A percentile compares a stretch with the other conserved stretches of the same genome.
Conservation (phyloP, 2,888 invertebrate genomes). For the Acronicta leporina region DNA sequence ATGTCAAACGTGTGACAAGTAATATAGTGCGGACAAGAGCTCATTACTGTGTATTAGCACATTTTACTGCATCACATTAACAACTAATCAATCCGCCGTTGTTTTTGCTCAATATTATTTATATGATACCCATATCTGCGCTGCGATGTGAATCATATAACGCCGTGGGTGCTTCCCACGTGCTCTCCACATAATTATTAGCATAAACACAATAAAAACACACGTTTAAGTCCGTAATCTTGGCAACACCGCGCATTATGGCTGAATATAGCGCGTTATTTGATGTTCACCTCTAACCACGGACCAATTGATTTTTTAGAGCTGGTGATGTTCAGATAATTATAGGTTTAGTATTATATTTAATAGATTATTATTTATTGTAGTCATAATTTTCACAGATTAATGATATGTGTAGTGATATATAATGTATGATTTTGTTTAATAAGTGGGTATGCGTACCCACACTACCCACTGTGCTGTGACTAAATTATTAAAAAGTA, state of each 20-base stretch:
- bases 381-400: not conserved
- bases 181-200: slow-evolving; percentile 58
- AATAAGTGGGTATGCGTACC: too few relatives aligned
- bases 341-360: slow-evolving; percentile 20
- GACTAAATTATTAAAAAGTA: too few relatives aligned
- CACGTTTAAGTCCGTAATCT: slow-evolving; percentile 56
- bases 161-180: slow-evolving; percentile 68
- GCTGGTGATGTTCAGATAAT: slow-evolving; percentile 37
- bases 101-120: slow-evolving; percentile 58
- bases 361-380: slow-evolving; percentile 18
- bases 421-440: too few relatives aligned
- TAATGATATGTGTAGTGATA: too few relatives aligned
- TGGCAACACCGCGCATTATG: slow-evolving; percentile 44
- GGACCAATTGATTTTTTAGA: slow-evolving; percentile 45
- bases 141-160: slow-evolving; percentile 59
- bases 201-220: slow-evolving; percentile 63
- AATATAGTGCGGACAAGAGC: slow-evolving; percentile 43
- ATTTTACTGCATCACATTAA: slow-evolving; percentile 51
- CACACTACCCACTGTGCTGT: too few relatives aligned
- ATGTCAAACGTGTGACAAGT: slow-evolving; percentile 35
- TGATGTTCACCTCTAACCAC: slow-evolving; percentile 28
- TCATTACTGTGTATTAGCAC: slow-evolving; percentile 60
- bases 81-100: slow-evolving; percentile 56
- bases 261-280: slow-evolving; percentile 37
- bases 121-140: slow-evolving; percentile 50